Percentiles rank a stretch among this genome's conserved stretches.
phyloP scores from a whole-genome alignment of 2,113 vertebrate species.

The Drymodes brunneopygia region DNA sequence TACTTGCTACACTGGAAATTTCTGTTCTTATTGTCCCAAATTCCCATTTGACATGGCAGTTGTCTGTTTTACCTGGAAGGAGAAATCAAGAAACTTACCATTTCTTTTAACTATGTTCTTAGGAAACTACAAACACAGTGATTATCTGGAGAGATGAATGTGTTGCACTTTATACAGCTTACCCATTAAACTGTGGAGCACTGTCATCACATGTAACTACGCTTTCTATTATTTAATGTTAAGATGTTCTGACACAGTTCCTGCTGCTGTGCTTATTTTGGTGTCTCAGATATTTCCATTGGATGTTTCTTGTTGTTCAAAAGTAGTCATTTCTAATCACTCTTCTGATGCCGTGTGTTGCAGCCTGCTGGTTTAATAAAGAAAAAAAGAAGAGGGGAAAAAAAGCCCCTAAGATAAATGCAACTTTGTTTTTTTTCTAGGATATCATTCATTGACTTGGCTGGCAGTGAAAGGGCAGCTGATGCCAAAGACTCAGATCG shows the following conservation, averaged over 20 bases:
- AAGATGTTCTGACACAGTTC: not conserved
- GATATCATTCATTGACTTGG: conserved; percentile 93
- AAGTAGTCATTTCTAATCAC: not conserved
- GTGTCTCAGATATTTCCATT: not conserved
- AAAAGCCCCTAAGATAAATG: not conserved
- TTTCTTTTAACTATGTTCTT: not conserved
- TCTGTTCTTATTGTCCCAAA: not conserved
- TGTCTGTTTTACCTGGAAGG: not conserved
- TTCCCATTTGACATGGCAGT: not conserved
- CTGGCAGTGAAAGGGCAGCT: conserved; percentile 90
- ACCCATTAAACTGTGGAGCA: conserved; percentile 8
- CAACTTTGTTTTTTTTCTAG: conserved; percentile 66
- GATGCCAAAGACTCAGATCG: conserved; percentile 83
- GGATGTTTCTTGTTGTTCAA: not conserved
- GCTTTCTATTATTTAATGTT: not conserved
- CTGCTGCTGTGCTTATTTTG: not conserved
- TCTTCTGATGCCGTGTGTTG: not conserved
- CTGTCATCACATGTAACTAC: not conserved
- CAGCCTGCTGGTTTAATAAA: not conserved
- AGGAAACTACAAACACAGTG: not conserved
- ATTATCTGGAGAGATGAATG: not conserved
- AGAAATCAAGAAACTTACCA: not conserved
- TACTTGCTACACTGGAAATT: not conserved
- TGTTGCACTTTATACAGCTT: not conserved
- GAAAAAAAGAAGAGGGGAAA: not conserved